A percentile compares a stretch with the other conserved stretches of the same genome.
These are phyloP conservation scores for Solea senegalensis DNA, from an alignment of 2,113 vertebrate species.

Conservation along the genomic window DNA sequence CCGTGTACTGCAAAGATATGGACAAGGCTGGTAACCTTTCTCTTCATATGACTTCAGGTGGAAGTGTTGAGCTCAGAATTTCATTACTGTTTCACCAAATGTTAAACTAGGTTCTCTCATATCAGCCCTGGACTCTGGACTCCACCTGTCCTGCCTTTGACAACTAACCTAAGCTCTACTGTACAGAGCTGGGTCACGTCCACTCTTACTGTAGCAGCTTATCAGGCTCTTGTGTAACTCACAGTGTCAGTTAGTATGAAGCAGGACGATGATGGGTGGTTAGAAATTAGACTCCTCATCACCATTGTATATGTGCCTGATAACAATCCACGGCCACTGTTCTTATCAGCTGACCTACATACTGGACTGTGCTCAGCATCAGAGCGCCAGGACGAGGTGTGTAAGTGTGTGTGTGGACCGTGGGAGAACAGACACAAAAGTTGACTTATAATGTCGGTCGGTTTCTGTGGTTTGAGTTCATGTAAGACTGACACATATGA, in stretches of 20 bases:
- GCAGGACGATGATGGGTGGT: constrained; percentile 6
- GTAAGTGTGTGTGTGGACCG: constrained; percentile 2
- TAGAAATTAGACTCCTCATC: constrained; percentile 9
- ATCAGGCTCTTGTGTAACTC: constrained; percentile 30
- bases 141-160: constrained; percentile 1
- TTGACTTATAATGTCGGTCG: background rate
- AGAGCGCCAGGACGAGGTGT: constrained; percentile 2
- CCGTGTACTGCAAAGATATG: background rate
- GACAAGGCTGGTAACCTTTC: background rate
- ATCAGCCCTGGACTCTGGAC: constrained; percentile 52
- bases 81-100: constrained; percentile 26
- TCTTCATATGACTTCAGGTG: constrained; percentile 6
- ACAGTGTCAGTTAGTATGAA: constrained; percentile 2
- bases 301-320: constrained; percentile 24
- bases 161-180: constrained; percentile 18
- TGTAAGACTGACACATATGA: background rate
- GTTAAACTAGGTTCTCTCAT: constrained; percentile 1
- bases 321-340: constrained; percentile 2
- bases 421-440: background rate
- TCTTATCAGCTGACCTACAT: constrained; percentile 57
- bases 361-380: constrained; percentile 8
- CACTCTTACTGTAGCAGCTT: too few species aligned
- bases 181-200: background rate
- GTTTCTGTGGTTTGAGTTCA: background rate
- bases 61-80: constrained; percentile 26